Conservation (phyloP, 2,797 vertebrate species). For the Pipistrellus nathusii region DNA sequence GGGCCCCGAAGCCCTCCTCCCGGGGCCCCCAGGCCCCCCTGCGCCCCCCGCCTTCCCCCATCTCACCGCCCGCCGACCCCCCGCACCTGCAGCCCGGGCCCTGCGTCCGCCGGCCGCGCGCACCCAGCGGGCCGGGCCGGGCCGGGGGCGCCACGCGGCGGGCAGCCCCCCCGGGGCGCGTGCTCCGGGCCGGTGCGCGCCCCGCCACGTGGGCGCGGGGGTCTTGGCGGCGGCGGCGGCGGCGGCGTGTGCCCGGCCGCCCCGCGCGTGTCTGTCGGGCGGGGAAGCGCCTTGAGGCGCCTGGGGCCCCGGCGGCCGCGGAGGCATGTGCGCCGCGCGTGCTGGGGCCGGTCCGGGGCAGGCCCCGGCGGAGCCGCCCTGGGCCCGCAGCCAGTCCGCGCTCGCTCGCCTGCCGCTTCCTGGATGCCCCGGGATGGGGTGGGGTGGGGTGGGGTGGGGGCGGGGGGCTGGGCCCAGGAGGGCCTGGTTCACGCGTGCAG, state of each 20-base stretch:
- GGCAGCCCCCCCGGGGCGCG: slow-evolving; percentile 49
- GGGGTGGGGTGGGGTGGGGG: neutral
- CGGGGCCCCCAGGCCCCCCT: neutral
- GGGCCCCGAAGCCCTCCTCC: neutral
- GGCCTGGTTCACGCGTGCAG: neutral
- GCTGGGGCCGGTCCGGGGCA: slow-evolving; percentile 79
- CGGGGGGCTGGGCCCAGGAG: neutral
- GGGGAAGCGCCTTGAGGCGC: slow-evolving; percentile 50
- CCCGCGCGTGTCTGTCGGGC: slow-evolving; percentile 72
- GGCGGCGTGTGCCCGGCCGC: slow-evolving; percentile 62
- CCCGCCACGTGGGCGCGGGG: slow-evolving; percentile 73
- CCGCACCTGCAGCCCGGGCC: slow-evolving; percentile 71
- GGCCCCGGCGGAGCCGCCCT: slow-evolving; percentile 72
- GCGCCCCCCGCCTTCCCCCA: neutral
- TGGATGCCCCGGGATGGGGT: slow-evolving; percentile 54
- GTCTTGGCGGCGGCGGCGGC: neutral
- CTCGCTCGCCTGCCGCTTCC: slow-evolving; percentile 60
- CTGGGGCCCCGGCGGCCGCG: slow-evolving; percentile 55
- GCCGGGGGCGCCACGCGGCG: slow-evolving; percentile 74
- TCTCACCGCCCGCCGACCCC: neutral
- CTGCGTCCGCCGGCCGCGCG: slow-evolving; percentile 66
- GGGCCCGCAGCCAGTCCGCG: slow-evolving; percentile 70
- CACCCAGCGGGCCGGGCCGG: slow-evolving; percentile 68
- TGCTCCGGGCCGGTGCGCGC: slow-evolving; percentile 44
- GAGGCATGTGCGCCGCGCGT: slow-evolving; percentile 80